Evolutionary conservation across 2,888 invertebrate genomes (phyloP).

Genomic region (Ferdinandea cuprea): DNA sequence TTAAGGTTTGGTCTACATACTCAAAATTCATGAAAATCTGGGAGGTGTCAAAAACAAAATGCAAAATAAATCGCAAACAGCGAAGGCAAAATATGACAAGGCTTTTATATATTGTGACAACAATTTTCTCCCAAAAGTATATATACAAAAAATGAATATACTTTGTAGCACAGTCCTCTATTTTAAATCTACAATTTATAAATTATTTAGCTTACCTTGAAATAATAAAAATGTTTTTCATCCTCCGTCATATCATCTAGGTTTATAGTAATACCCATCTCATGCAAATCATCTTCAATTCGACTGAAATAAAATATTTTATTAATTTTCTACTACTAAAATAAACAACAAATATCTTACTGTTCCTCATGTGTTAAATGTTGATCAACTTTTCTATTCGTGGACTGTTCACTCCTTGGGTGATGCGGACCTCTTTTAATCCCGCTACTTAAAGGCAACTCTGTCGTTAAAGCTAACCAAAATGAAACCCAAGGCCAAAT

Average conservation of each 20-base stretch:
- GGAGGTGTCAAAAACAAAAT: too few species aligned
- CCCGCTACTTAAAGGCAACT: constrained; percentile 57
- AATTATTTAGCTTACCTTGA: constrained; percentile 78
- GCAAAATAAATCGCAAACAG: too few species aligned
- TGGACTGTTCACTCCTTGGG: constrained; percentile 84
- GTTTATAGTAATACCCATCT: constrained; percentile 85
- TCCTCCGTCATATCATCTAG: constrained; percentile 91
- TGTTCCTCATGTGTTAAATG: constrained; percentile 89
- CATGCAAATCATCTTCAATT: constrained; percentile 89
- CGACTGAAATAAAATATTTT: constrained; percentile 85
- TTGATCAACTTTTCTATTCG: constrained; percentile 86
- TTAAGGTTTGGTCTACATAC: too few species aligned
- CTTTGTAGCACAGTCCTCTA: too few species aligned
- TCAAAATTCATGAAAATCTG: too few species aligned
- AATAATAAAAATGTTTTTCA: constrained; percentile 85
- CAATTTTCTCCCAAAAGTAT: too few species aligned
- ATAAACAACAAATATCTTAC: constrained; percentile 84
- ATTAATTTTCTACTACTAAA: not conserved
- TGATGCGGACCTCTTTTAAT: constrained; percentile 87
- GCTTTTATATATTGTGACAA: too few species aligned
- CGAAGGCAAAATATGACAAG: too few species aligned
- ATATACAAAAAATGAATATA: too few species aligned
- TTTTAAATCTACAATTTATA: not conserved
- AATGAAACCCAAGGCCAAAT: constrained; percentile 40
- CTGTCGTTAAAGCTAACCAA: constrained; percentile 42